Conservation (phyloP, 2,797 vertebrate genomes). For the Artibeus jamaicensis region DNA sequence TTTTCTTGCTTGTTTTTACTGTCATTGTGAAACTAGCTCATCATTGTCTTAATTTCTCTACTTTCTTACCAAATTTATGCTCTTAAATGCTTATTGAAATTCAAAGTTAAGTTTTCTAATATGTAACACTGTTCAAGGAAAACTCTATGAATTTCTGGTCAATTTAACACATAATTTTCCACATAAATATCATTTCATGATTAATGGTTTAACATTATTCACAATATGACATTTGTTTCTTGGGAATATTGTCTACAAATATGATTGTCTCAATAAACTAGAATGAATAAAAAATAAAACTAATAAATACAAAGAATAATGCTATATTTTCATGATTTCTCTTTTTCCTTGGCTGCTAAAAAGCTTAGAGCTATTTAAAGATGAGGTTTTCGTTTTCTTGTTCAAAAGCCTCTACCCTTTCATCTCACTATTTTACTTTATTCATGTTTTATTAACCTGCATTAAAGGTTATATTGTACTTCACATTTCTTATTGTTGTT, state of each 20-base stretch:
- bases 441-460: background rate
- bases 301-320: background rate
- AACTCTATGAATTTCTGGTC: background rate
- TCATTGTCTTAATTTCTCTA: conserved; percentile 64
- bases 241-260: background rate
- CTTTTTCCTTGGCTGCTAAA: background rate
- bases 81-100: conserved; percentile 61
- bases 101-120: conserved; percentile 72
- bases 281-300: background rate
- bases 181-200: background rate
- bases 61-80: conserved; percentile 63
- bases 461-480: background rate
- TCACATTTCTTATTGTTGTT: background rate
- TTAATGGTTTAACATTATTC: background rate
- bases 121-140: background rate
- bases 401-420: background rate
- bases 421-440: background rate
- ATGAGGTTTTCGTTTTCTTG: background rate
- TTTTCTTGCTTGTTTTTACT: conserved; percentile 18
- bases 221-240: background rate
- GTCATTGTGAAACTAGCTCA: background rate
- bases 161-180: background rate
- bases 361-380: background rate
- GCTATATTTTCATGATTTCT: background rate
- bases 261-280: background rate